Evolutionary conservation across 2,888 invertebrate genomes (phyloP), one percentile per base, ranked within the genome.

Genomic region (Hipparchia sbordonii): DNA sequence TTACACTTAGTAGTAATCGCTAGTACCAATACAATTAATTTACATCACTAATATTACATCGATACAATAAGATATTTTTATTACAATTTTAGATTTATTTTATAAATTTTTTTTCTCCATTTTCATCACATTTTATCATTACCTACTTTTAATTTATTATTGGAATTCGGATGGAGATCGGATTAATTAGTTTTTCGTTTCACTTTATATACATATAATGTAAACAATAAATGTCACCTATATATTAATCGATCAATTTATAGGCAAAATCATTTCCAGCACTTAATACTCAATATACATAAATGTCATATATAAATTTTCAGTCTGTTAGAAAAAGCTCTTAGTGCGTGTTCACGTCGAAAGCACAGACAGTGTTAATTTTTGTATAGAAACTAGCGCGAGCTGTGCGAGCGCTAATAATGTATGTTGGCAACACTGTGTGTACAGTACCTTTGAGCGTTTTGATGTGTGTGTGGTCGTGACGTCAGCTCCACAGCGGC

Each of bases 81-180:
- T 23, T 71, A 71, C 70, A 73, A 52, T 75, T 70, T 76, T 72
- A 51, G 57, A 12, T 67, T 72, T 70, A 46, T 72, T 68, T 65
- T 66, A 70, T 48, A 2, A 39, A 4, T 73, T 74, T 77, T 73
- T 75, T 70, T 71, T 70, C 61, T 67, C 54, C 54, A 61, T 69
- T 71, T 67, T 74, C 69, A 68, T 72, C 76, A 78, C 13, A 48
- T 81, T 81, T 82, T 84, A 85, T 83, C 82, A 85, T 83, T 83
- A 83, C 1, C n/a, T 56, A 65, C 23, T 65, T 65, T 9, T 79
- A 72, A 77, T 77, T 81, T 71, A 84, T 81, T 71, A 84, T 78
- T 84, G 85, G 85, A 85, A 85, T 84, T 81, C 75, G 77, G 77
- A 72, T 76, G 78, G 77, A 73, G 77, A 72, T 79, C 80, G 39